phyloP scores from a whole-genome alignment of 2,888 invertebrate genomes.

The Diarsia mendica region DNA sequence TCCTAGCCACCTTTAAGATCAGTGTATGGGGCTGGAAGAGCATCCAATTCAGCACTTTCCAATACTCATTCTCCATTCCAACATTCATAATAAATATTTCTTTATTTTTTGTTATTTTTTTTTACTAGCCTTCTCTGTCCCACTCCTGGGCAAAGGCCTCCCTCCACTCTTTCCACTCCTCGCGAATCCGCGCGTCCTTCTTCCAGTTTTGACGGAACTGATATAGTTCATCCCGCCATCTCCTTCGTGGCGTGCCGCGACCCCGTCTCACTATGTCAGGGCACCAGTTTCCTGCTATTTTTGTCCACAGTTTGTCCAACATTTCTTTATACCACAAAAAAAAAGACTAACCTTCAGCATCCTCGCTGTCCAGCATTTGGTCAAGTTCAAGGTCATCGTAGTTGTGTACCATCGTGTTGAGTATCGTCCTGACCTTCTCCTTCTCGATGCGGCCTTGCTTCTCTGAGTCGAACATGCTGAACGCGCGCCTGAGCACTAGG shows the following conservation, averaged over 20 bases:
- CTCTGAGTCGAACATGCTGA: constrained; percentile 96
- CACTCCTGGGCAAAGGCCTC: too few relatives aligned
- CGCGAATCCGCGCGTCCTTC: too few relatives aligned
- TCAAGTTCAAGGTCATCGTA: constrained; percentile 95
- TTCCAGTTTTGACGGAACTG: too few relatives aligned
- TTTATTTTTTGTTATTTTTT: too few relatives aligned
- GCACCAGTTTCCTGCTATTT: too few relatives aligned
- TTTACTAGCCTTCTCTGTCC: too few relatives aligned
- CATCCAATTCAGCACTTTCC: neutral
- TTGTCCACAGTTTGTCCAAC: too few relatives aligned
- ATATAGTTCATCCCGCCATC: too few relatives aligned
- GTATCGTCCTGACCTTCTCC: constrained; percentile 94
- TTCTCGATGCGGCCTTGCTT: constrained; percentile 95
- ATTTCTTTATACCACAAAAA: too few relatives aligned
- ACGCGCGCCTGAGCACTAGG: constrained; percentile 94
- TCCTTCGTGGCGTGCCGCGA: too few relatives aligned
- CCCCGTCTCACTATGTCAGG: too few relatives aligned
- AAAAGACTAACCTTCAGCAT: constrained; percentile 93
- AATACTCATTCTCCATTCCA: neutral
- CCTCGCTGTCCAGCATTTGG: constrained; percentile 93
- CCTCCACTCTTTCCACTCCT: too few relatives aligned
- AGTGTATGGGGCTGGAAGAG: neutral
- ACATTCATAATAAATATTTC: neutral
- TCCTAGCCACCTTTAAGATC: neutral
- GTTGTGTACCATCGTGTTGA: constrained; percentile 95